These are phyloP conservation scores for Linurgus olivaceus DNA, from an alignment of 2,797 vertebrate species.

Conservation along the genomic window DNA sequence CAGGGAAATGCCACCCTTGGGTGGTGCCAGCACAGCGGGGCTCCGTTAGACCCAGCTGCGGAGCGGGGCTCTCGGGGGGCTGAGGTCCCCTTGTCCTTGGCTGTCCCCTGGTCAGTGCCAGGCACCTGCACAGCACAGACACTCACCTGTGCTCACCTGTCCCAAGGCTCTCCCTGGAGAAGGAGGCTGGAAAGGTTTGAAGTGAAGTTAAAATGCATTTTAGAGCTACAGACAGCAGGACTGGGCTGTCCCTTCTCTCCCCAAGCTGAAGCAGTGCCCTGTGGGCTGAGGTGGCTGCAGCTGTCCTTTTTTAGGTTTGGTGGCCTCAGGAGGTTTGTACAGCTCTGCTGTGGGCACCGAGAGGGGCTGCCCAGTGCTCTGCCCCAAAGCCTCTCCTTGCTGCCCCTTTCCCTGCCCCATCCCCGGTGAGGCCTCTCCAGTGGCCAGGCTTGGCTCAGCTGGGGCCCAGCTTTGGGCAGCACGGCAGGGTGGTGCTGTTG, in stretches of 20 bases:
- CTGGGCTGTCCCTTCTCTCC: not conserved
- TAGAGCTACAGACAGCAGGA: too few species aligned
- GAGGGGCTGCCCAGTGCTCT: fast-evolving
- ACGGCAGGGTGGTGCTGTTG: fast-evolving
- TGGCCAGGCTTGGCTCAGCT: not conserved
- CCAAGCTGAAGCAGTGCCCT: fast-evolving
- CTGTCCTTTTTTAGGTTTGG: fast-evolving
- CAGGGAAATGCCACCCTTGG: not conserved
- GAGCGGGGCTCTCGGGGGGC: not conserved
- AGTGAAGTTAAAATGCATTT: not conserved
- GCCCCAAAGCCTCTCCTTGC: fast-evolving
- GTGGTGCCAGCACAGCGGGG: not conserved
- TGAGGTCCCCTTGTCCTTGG: fast-evolving
- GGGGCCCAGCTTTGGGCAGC: not conserved
- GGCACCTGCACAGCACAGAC: not conserved
- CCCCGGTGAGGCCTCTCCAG: fast-evolving
- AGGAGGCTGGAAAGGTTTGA: not conserved
- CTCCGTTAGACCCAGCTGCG: not conserved
- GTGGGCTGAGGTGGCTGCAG: fast-evolving
- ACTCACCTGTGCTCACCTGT: not conserved
- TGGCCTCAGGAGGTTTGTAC: not conserved
- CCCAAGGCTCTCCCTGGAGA: not conserved
- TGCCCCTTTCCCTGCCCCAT: not conserved
- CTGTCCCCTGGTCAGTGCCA: fast-evolving
- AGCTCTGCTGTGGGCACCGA: fast-evolving